Evolutionary conservation across 2,888 invertebrate genomes (phyloP).

Genomic region (Macaria notata): DNA sequence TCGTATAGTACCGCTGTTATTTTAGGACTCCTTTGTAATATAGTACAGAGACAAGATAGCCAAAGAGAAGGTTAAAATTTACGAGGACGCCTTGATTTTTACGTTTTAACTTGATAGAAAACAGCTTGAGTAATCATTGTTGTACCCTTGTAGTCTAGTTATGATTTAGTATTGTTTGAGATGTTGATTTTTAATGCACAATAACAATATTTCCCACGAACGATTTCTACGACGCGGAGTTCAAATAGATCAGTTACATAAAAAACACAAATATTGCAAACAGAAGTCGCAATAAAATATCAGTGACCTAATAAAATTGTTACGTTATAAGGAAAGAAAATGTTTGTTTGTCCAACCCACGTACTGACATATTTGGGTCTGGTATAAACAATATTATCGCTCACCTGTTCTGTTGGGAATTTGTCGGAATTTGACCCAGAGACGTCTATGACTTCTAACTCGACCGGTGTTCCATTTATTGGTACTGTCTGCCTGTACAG

Average conservation of each 20-base stretch:
- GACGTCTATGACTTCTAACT: conserved; percentile 91
- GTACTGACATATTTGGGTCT: conserved; percentile 1
- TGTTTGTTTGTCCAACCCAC: conserved; percentile 6
- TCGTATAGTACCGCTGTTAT: conserved; percentile 27
- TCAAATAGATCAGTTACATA: too few species aligned
- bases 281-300: conserved; percentile 3
- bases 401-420: conserved; percentile 83
- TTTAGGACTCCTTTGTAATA: conserved; percentile 39
- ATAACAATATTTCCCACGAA: too few species aligned
- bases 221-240: too few species aligned
- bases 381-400: background rate
- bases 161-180: conserved; percentile 1
- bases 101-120: conserved; percentile 3
- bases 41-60: conserved; percentile 15
- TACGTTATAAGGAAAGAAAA: background rate
- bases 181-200: too few species aligned
- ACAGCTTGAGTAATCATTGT: background rate
- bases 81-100: conserved; percentile 13
- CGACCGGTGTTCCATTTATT: conserved; percentile 86
- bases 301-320: conserved; percentile 9
- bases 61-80: conserved; percentile 44
- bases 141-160: conserved; percentile 1
- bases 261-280: background rate
- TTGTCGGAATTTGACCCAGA: conserved; percentile 86
- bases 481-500: conserved; percentile 89